These are phyloP conservation scores for Holocentrus rufus DNA, from an alignment of 2,797 vertebrate species.

Conservation along the genomic window DNA sequence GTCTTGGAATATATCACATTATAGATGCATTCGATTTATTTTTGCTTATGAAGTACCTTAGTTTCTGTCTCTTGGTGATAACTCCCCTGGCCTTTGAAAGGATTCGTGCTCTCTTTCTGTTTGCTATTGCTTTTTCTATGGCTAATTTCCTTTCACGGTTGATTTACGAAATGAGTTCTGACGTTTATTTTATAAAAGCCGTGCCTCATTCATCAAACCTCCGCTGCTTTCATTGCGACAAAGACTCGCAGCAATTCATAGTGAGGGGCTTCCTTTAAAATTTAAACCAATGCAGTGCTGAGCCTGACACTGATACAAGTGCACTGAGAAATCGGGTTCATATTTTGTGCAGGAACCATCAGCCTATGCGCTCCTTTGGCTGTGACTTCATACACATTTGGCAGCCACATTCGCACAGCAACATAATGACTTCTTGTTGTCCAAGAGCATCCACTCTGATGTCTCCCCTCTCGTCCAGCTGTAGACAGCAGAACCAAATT, in stretches of 20 bases:
- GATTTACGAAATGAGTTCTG: conserved; percentile 3
- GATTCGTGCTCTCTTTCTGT: background rate
- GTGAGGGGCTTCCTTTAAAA: conserved; percentile 22
- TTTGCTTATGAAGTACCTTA: conserved; percentile 21
- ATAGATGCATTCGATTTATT: background rate
- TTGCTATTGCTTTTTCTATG: conserved; percentile 6
- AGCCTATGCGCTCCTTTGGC: conserved; percentile 35
- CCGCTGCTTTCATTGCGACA: conserved; percentile 8
- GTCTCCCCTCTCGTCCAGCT: conserved; percentile 56
- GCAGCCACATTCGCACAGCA: conserved; percentile 40
- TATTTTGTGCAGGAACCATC: conserved; percentile 36
- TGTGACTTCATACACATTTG: conserved; percentile 49
- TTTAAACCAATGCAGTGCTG: conserved; percentile 29
- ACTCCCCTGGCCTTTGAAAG: conserved; percentile 1
- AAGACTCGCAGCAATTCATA: conserved; percentile 27
- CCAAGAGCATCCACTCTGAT: conserved; percentile 56
- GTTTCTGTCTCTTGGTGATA: background rate
- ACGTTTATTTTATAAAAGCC: conserved; percentile 39
- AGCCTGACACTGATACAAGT: conserved; percentile 39
- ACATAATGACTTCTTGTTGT: conserved; percentile 65
- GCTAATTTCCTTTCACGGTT: conserved; percentile 13
- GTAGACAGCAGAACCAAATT: conserved; percentile 56
- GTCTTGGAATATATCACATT: background rate
- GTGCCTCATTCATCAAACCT: conserved; percentile 35
- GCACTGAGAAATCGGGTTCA: conserved; percentile 24